Conservation (phyloP, 37 sponge, comb jelly and placozoan species). For the Cladorhizidae sp. region DNA sequence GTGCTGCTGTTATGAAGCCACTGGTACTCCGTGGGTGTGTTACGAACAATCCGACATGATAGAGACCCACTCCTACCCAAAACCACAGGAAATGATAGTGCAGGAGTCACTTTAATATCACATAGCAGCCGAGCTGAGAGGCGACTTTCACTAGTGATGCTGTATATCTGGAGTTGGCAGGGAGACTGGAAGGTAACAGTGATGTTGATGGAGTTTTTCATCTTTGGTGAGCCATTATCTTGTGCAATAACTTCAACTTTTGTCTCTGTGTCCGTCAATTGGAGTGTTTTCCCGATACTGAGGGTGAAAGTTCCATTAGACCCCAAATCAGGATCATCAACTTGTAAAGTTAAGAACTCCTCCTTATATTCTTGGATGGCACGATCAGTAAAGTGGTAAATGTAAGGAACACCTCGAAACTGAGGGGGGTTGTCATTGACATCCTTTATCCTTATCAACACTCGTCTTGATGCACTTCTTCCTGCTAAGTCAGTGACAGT, state of each 20-base stretch:
- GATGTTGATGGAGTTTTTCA: constrained; percentile 23
- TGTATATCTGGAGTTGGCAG: constrained; percentile 35
- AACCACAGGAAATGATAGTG: background rate
- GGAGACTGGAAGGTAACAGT: constrained; percentile 19
- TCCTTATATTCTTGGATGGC: background rate
- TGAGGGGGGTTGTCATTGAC: constrained; percentile 77
- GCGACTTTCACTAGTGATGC: background rate
- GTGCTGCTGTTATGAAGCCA: constrained; percentile 47
- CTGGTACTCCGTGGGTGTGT: constrained; percentile 40
- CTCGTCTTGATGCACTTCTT: background rate
- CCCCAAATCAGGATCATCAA: constrained; percentile 60
- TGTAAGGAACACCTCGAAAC: constrained; percentile 12
- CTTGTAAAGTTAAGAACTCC: constrained; percentile 8
- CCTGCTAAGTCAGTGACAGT: constrained; percentile 33
- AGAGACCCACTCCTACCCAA: background rate
- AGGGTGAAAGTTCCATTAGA: constrained; percentile 47
- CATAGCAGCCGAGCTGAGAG: constrained; percentile 27
- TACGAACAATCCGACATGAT: constrained; percentile 16
- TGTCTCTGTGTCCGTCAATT: background rate
- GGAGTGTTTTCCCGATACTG: background rate
- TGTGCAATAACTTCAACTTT: constrained; percentile 35
- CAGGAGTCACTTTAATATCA: background rate
- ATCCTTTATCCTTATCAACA: constrained; percentile 46
- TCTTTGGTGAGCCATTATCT: constrained; percentile 48
- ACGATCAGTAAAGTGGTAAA: background rate